A percentile compares a stretch with the other conserved stretches of the same genome.
Conservation (phyloP, 2,888 invertebrate species). For the Tubulanus polymorphus region DNA sequence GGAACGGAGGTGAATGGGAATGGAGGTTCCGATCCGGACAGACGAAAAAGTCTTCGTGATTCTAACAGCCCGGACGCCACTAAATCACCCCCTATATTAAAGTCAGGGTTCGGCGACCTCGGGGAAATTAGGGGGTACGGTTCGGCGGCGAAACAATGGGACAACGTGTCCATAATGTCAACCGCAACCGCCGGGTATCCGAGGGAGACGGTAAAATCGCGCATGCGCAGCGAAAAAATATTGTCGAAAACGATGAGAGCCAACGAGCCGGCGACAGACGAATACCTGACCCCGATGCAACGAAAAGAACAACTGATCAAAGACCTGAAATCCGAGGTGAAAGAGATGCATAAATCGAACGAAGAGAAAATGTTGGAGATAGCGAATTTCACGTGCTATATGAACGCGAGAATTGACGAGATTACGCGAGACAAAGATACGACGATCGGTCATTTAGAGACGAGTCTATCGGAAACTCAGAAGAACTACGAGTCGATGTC, state of each 20-base stretch:
- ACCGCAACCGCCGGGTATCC: no score
- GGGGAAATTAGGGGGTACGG: no score
- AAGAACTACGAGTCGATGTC: slow-evolving; percentile 26
- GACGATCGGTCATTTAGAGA: slow-evolving; percentile 3
- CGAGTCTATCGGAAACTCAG: slow-evolving; percentile 18
- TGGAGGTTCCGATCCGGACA: no score
- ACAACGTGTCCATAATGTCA: no score
- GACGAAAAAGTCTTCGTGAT: no score
- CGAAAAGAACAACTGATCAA: slow-evolving; percentile 30
- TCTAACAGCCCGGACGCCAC: no score
- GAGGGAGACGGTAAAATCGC: neutral
- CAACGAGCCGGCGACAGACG: slow-evolving; percentile 14
- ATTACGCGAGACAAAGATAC: neutral
- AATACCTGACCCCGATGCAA: slow-evolving; percentile 35
- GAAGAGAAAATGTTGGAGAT: no score
- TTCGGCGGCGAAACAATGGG: no score
- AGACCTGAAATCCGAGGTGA: slow-evolving; percentile 24
- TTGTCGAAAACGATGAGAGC: neutral
- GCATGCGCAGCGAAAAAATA: neutral
- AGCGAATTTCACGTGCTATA: no score
- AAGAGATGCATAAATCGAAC: slow-evolving; percentile 23
- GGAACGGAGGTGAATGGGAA: no score
- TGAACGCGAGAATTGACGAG: slow-evolving; percentile 15
- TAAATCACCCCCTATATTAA: no score
- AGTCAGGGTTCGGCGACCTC: no score